A percentile compares a stretch with the other conserved stretches of the same genome.
These are phyloP conservation scores for Rhea americana DNA, from an alignment of 2,113 vertebrate species.

Conservation along the genomic window DNA sequence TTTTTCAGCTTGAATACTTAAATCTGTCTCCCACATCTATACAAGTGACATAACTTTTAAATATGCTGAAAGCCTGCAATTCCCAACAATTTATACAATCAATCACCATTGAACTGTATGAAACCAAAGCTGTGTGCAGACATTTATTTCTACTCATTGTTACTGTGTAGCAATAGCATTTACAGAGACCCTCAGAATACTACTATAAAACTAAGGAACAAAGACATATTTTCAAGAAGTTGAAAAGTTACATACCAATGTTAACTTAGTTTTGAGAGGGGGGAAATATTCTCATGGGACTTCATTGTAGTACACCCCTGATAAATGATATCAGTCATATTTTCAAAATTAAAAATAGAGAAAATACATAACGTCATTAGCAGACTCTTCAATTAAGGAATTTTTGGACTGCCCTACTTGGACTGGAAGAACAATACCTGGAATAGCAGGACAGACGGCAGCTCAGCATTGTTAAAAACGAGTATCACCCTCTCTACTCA, in stretches of 20 bases:
- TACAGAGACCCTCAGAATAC: neutral
- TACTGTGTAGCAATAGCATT: neutral
- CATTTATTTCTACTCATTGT: neutral
- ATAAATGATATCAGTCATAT: neutral
- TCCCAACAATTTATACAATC: constrained; percentile 25
- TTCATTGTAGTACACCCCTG: fast-evolving
- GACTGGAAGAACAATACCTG: neutral
- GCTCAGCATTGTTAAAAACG: neutral
- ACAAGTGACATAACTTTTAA: constrained; percentile 32
- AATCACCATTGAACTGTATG: constrained; percentile 2
- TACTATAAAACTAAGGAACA: neutral
- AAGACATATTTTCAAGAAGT: neutral
- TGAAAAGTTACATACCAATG: neutral
- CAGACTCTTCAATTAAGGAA: neutral
- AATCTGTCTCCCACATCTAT: neutral
- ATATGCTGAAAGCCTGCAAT: neutral
- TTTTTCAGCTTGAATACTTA: neutral
- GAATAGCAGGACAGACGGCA: neutral
- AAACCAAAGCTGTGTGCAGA: neutral
- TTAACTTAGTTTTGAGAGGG: neutral
- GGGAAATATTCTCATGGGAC: neutral
- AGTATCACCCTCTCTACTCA: neutral
- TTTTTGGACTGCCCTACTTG: neutral
- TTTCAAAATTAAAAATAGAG: neutral
- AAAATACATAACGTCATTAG: neutral